A percentile compares a stretch with the other conserved stretches of the same genome.
Conservation (phyloP, 2,888 invertebrate species). For the Epinotia bilunana region DNA sequence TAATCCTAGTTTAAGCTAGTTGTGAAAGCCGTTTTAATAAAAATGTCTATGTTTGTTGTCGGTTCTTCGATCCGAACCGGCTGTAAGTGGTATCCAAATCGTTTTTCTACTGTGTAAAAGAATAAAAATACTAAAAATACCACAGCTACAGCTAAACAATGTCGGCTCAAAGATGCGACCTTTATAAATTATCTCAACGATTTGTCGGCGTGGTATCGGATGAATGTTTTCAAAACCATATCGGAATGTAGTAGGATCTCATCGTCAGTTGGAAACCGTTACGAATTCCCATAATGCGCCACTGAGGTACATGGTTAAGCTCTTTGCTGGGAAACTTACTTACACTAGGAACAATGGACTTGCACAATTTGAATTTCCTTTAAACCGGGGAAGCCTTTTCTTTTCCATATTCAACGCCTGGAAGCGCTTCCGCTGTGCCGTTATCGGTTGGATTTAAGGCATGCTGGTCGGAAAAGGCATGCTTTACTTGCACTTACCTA, state of each 20-base stretch:
- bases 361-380: slow-evolving; percentile 70
- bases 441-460: slow-evolving; percentile 45
- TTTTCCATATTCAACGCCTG: slow-evolving; percentile 64
- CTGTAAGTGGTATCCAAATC: too few species aligned
- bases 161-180: too few species aligned
- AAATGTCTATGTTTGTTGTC: too few species aligned
- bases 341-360: slow-evolving; percentile 65
- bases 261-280: slow-evolving; percentile 16
- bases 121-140: too few species aligned
- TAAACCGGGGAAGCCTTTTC: slow-evolving; percentile 59
- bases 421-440: slow-evolving; percentile 50
- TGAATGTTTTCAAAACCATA: too few species aligned
- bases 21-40: too few species aligned
- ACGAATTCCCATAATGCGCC: slow-evolving; percentile 58
- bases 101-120: too few species aligned
- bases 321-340: slow-evolving; percentile 60
- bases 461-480: background rate
- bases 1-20: too few species aligned
- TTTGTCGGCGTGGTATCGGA: too few species aligned
- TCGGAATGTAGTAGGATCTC: background rate
- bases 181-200: too few species aligned
- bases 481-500: background rate
- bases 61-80: too few species aligned
- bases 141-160: too few species aligned
- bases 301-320: slow-evolving; percentile 68